These are phyloP conservation scores for Austrolebias charrua DNA, from an alignment of 2,797 vertebrate species.

Conservation along the genomic window DNA sequence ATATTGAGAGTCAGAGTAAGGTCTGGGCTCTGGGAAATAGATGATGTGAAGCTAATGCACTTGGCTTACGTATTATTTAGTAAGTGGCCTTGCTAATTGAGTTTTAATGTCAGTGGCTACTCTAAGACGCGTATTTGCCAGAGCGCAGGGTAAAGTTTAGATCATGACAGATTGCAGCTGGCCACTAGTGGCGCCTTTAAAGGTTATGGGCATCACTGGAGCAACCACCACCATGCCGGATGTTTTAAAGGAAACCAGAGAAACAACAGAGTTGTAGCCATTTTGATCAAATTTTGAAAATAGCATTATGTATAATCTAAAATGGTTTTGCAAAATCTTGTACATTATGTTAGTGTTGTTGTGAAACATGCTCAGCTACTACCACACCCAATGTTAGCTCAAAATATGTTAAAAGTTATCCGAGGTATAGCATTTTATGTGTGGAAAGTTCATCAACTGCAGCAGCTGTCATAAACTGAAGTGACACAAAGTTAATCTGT, in stretches of 20 bases:
- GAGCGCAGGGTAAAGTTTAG: slow-evolving; percentile 74
- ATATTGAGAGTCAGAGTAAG: slow-evolving; percentile 73
- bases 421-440: too few species aligned
- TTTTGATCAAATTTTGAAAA: too few species aligned
- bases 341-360: too few species aligned
- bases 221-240: slow-evolving; percentile 54
- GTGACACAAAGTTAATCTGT: too few species aligned
- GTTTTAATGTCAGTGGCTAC: slow-evolving; percentile 82
- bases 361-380: too few species aligned
- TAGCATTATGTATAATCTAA: too few species aligned
- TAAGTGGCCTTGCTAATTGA: slow-evolving; percentile 79
- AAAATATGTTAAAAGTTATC: too few species aligned
- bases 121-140: slow-evolving; percentile 73
- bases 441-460: too few species aligned
- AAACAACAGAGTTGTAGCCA: background rate
- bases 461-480: too few species aligned
- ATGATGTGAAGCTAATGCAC: slow-evolving; percentile 74
- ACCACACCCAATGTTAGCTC: too few species aligned
- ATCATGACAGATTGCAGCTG: slow-evolving; percentile 79
- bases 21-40: slow-evolving; percentile 63
- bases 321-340: too few species aligned
- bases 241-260: slow-evolving; percentile 41
- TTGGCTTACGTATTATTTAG: slow-evolving; percentile 84
- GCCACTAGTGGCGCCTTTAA: slow-evolving; percentile 68
- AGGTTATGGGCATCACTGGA: slow-evolving; percentile 69